Evolutionary conservation across 2,888 invertebrate species (phyloP).

Genomic region (Frankliniella fusca): DNA sequence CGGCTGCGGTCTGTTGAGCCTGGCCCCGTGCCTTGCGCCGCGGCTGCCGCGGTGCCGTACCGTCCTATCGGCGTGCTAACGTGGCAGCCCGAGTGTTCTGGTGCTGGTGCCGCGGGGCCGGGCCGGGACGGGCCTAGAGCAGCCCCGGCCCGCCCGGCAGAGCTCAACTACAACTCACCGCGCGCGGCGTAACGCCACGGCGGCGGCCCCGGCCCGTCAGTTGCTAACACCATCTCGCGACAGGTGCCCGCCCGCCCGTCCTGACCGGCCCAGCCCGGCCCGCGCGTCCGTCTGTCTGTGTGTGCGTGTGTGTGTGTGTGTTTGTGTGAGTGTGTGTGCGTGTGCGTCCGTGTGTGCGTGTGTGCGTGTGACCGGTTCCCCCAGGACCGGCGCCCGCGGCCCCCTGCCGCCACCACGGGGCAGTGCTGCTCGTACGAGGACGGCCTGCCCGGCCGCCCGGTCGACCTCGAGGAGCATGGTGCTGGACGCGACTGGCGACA

Average conservation of each 20-base stretch:
- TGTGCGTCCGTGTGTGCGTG: no score
- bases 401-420: not conserved
- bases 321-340: no score
- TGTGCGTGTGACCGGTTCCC: not conserved
- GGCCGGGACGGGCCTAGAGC: no score
- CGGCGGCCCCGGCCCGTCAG: no score
- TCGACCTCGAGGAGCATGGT: not conserved
- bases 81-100: no score
- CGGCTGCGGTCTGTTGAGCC: no score
- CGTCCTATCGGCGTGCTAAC: not conserved
- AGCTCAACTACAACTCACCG: not conserved
- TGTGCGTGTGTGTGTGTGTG: not conserved
- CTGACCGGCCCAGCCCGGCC: no score
- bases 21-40: not conserved
- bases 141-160: not conserved
- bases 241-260: not conserved
- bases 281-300: not conserved
- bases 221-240: not conserved
- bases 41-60: not conserved
- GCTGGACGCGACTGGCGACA: not conserved
- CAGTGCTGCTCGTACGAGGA: conserved; percentile 18
- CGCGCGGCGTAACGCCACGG: not conserved
- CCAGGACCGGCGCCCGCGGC: not conserved
- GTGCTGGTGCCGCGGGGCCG: no score
- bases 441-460: not conserved